Base-by-base conservation (phyloP, 37 sponge, comb jelly and placozoan genomes). In the Cladorhizidae sp. region DNA sequence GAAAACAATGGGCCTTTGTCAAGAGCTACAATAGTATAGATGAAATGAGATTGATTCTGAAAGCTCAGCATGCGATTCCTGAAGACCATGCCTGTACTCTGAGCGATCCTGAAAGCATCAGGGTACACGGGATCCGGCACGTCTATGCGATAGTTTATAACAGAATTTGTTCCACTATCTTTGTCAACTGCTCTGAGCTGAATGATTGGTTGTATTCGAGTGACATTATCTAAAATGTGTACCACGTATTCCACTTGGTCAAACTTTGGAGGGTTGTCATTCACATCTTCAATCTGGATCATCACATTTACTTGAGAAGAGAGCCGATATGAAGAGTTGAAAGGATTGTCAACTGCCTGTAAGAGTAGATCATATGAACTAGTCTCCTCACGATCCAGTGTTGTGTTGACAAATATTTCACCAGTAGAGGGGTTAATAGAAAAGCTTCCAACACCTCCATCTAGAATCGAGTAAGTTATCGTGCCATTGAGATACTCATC, bases 221-320 rank as follows among this genome's bases (percentile, higher is more conserved):
- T 55, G 0, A 55, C 57, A 39, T 49, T 84, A 57, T 80, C 92
- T 37, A 91, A 55, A 14, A 87, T 75, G 40, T 67, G 58, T 29
- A 62, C 73, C 32, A 37, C 25, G 42, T 80, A 83, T 3, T 26
- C n/a, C 23, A 45, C 17, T 20, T 43, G 57, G 42, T 65, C 51
- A 52, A 83, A 91, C 9, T 57, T 41, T 0, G 88, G 93, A 18
- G 58, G 6, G 43, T 85, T 79, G 42, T 91, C 92, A 63, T 92
- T 92, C 6, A 77, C 55, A 55, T 85, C 86, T 26, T 49, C 45
- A n/a, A 91, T 62, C 6, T 61, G 2, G 29, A 91, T 52, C 29
- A 59, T 74, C 0, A 91, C 87, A 22, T 75, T 76, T 3, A 80
- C 77, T 2, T 55, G 3, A 20, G 84, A 38, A 45, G 78, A 73